These are phyloP conservation scores for Cydia fagiglandana DNA, from an alignment of 1,140 invertebrate genomes.

Conservation along the genomic window DNA sequence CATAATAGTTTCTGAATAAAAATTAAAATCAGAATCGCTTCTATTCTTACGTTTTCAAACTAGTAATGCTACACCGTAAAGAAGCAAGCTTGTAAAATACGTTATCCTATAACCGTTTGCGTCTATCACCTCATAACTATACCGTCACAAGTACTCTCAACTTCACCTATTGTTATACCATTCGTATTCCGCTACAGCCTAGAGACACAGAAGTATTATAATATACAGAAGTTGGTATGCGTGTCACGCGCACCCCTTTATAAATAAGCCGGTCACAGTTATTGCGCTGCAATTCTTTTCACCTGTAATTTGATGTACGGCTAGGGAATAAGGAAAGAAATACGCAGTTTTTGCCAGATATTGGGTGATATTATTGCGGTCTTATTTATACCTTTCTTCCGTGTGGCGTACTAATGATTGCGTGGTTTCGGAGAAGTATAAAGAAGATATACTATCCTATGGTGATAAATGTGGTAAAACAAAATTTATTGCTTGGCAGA, in stretches of 20 bases:
- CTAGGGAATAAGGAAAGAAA: constrained; percentile 25
- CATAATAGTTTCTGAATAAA: no score
- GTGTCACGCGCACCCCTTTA: constrained; percentile 52
- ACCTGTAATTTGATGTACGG: constrained; percentile 60
- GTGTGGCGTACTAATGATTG: constrained; percentile 6
- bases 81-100: no score
- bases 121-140: background rate
- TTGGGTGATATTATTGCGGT: constrained; percentile 26
- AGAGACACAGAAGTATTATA: background rate
- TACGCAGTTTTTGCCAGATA: constrained; percentile 16
- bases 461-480: background rate
- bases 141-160: background rate
- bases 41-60: no score
- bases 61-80: no score
- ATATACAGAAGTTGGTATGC: constrained; percentile 38
- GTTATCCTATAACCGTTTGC: no score
- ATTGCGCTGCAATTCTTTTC: constrained; percentile 60
- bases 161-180: background rate
- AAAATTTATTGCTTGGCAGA: no score
- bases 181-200: background rate
- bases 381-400: background rate
- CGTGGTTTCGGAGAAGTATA: background rate
- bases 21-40: no score
- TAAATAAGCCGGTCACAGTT: constrained; percentile 60
- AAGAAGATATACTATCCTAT: no score